Conservation (phyloP, 2,113 vertebrate genomes). For the Silurus glanis region DNA sequence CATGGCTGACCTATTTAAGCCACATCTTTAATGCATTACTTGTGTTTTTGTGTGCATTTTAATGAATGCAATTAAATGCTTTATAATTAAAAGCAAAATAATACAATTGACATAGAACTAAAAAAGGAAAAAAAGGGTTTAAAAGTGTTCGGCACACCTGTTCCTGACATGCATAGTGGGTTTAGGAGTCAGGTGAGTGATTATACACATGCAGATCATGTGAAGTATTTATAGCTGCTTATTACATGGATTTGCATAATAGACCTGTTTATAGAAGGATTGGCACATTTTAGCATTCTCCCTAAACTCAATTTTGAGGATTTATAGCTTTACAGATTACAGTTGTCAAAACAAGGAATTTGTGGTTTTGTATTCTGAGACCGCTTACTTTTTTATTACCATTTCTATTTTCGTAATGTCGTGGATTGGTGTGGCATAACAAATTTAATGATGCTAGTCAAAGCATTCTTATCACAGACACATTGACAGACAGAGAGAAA, state of each 20-base stretch:
- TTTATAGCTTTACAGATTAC: neutral
- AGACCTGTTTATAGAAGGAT: neutral
- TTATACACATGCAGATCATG: neutral
- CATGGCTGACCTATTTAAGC: neutral
- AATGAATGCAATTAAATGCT: neutral
- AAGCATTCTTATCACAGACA: neutral
- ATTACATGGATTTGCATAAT: neutral
- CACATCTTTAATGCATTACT: neutral
- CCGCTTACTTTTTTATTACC: neutral
- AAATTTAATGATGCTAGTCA: neutral
- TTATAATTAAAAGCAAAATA: neutral
- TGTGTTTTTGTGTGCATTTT: neutral
- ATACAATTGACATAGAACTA: neutral
- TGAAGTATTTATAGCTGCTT: neutral
- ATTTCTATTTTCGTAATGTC: neutral
- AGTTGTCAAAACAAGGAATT: neutral
- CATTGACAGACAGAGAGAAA: no score
- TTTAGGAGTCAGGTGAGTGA: neutral
- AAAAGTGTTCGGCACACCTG: neutral
- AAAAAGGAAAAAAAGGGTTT: no score
- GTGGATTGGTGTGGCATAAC: neutral
- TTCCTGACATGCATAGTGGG: neutral
- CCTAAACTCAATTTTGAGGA: neutral
- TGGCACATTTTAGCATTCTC: neutral
- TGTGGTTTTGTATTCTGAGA: neutral